A percentile compares a stretch with the other conserved stretches of the same genome.
phyloP scores from a whole-genome alignment of 2,888 invertebrate species.

The Andrena chrysosceles region DNA sequence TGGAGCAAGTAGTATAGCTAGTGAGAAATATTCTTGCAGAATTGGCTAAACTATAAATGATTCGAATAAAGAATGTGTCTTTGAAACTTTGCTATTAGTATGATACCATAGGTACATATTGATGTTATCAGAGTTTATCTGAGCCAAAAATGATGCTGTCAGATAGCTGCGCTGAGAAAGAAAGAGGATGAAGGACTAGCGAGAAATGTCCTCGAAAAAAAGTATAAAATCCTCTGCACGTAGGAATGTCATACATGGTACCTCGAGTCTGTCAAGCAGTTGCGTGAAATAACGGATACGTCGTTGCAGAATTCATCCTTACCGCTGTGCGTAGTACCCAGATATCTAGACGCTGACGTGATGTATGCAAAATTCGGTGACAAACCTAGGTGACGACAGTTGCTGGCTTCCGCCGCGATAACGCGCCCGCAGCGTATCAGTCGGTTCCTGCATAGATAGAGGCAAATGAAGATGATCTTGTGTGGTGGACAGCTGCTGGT shows the following conservation, averaged over 20 bases:
- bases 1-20: no score
- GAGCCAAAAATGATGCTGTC: background rate
- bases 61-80: background rate
- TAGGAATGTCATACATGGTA: no score
- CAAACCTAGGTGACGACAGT: slow-evolving; percentile 19
- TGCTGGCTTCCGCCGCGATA: background rate
- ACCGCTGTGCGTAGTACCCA: background rate
- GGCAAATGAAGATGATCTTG: slow-evolving; percentile 20
- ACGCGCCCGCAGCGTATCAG: slow-evolving; percentile 9
- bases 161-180: background rate
- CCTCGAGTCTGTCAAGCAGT: no score
- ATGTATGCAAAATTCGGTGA: slow-evolving; percentile 28
- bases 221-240: no score
- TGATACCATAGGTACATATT: background rate
- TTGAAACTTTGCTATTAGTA: background rate
- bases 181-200: background rate
- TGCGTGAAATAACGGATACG: background rate
- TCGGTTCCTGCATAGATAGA: background rate
- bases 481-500: slow-evolving; percentile 26
- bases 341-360: background rate
- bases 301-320: background rate
- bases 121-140: background rate
- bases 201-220: no score
- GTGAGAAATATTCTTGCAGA: no score
- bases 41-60: background rate